Evolutionary conservation across 2,113 vertebrate species (phyloP), one percentile per base, ranked within the genome.

Genomic region (Cyanoderma ruficeps): DNA sequence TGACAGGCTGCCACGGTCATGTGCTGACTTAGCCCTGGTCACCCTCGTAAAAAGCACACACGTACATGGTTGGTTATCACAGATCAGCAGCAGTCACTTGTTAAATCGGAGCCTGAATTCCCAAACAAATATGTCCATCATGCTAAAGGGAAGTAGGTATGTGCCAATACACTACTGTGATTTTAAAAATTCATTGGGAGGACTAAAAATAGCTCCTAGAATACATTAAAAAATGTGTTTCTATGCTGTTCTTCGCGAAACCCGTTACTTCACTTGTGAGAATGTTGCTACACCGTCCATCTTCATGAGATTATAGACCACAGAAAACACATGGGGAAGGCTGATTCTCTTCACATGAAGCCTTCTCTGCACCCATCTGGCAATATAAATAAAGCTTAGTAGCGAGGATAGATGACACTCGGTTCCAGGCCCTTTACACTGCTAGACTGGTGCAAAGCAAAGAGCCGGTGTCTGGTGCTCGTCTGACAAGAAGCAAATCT

Each of bases 181-280:
- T 93, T 94, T 93, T 65, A 92, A 78, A 94, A 92, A 93, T 88
- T 94, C 83, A 94, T 68, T 65, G 56, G 77, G 46, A 95, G 82
- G 61, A n/a, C 88, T 96, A 94, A 96, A 93, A 93, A 93, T 92
- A 97, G 88, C 88, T 95, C 85, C 69, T 19, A 42, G 95, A 93
- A 79, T 75, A 33, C 67, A 96, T 94, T 95, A 93, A 94, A 94
- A 95, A 97, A 95, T 68, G 86, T 95, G 90, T 94, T 88, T 90
- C 88, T 81, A 6, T 56, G 82, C 71, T 78, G 55, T 91, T 90
- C 83, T 89, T 81, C 39, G 49, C 79, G 49, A 71, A 88, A 92
- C 72, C 52, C 69, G 41, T 60, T 96, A 78, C 53, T 96, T 90
- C 83, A 86, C 71, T 93, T 80, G 68, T 74, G 90, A 93, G 87